Conservation (phyloP, 2,797 vertebrate species). For the Gephyroberyx darwinii region DNA sequence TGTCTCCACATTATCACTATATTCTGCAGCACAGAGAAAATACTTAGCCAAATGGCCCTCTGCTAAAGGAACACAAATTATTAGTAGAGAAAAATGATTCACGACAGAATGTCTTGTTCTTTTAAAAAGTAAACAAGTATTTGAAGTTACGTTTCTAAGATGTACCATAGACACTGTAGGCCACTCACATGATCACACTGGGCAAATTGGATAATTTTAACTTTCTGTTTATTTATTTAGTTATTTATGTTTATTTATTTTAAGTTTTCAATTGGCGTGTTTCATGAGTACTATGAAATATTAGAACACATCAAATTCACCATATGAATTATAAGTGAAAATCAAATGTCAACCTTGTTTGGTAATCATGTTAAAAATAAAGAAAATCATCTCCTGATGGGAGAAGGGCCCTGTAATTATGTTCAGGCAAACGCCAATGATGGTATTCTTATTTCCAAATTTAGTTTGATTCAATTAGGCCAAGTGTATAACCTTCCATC, state of each 20-base stretch:
- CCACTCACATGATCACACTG: slow-evolving; percentile 59
- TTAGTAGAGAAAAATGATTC: slow-evolving; percentile 71
- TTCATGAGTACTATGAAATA: slow-evolving; percentile 44
- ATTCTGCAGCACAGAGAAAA: slow-evolving; percentile 82
- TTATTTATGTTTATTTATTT: too few species aligned
- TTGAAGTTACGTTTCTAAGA: slow-evolving; percentile 68
- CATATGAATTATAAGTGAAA: slow-evolving; percentile 47
- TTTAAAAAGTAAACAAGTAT: slow-evolving; percentile 67
- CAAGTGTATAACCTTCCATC: slow-evolving; percentile 40
- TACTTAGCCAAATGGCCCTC: slow-evolving; percentile 76
- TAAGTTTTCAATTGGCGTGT: slow-evolving; percentile 42
- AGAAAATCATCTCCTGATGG: slow-evolving; percentile 33
- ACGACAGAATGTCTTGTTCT: slow-evolving; percentile 54
- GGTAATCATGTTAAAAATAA: slow-evolving; percentile 43
- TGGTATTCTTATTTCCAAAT: slow-evolving; percentile 45
- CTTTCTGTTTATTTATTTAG: slow-evolving; percentile 27
- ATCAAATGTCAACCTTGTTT: slow-evolving; percentile 34
- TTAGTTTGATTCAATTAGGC: slow-evolving; percentile 51
- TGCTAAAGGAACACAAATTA: slow-evolving; percentile 71
- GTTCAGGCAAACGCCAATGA: slow-evolving; percentile 48
- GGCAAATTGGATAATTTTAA: slow-evolving; percentile 44
- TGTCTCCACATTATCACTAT: slow-evolving; percentile 80
- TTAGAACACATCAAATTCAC: slow-evolving; percentile 51
- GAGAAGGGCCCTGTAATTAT: slow-evolving; percentile 35
- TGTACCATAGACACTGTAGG: slow-evolving; percentile 72